Conservation (phyloP, 2,888 invertebrate genomes). For the Lucinisca nassula region DNA sequence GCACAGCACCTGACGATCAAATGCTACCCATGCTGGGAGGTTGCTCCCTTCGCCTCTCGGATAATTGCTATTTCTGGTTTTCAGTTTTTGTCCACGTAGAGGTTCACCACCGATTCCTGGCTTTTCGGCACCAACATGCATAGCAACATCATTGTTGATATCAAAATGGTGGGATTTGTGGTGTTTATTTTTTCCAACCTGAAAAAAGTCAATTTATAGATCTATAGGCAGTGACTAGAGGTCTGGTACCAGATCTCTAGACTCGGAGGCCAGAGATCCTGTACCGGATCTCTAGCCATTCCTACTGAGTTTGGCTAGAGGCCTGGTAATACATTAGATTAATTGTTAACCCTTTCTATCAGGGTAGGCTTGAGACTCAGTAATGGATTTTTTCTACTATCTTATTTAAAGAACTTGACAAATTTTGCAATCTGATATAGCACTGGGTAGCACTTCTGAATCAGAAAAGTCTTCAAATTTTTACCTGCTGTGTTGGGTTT, state of each 20-base stretch:
- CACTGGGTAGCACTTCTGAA: too few species aligned
- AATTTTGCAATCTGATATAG: too few species aligned
- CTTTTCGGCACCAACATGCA: constrained; percentile 90
- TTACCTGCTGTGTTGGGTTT: too few species aligned
- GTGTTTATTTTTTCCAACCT: constrained; percentile 91
- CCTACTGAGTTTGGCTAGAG: not conserved
- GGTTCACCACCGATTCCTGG: constrained; percentile 90
- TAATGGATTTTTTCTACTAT: too few species aligned
- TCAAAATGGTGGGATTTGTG: constrained; percentile 91
- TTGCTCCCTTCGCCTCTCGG: constrained; percentile 93
- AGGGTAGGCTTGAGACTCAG: not conserved
- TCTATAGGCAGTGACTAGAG: not conserved
- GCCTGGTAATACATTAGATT: not conserved
- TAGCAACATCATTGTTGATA: constrained; percentile 88
- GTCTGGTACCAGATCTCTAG: not conserved
- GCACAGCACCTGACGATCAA: constrained; percentile 94
- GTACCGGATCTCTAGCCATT: too few species aligned
- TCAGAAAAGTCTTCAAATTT: too few species aligned
- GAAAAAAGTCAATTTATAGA: not conserved
- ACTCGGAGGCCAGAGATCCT: not conserved
- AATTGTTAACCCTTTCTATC: not conserved
- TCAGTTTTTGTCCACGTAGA: constrained; percentile 89
- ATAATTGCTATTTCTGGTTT: constrained; percentile 92
- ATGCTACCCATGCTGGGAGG: constrained; percentile 95
- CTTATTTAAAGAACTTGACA: too few species aligned